Evolutionary conservation across 2,888 invertebrate genomes (phyloP), one percentile per base, ranked within the genome.

Genomic region (Kryphioiulus occultus): DNA sequence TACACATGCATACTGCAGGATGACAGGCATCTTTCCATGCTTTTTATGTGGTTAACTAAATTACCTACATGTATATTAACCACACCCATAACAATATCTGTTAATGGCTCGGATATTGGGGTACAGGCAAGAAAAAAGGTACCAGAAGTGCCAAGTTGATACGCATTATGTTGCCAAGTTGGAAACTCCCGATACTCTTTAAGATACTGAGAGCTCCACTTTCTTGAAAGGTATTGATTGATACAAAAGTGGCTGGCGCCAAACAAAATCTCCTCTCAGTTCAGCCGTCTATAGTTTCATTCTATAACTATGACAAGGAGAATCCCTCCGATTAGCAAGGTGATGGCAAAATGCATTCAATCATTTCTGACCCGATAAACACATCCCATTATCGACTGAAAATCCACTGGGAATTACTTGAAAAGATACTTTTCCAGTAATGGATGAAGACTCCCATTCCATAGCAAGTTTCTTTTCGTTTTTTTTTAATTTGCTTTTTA

Each of bases 321-420:
- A 53, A 53, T 53, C 53, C 53, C 53, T 53, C 53, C 53, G 53
- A 53, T 53, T 53, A 53, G 53, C 53, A 53, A 53, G 53, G 53
- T 53, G 53, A 53, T 53, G 53, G 19, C 53, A 53, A 53, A 53
- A 53, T 53, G 53, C 53, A 53, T 53, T 53, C 53, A 53, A 53
- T 53, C 53, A 53, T 53, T 53, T 53, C 53, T 53, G 53, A 53
- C 53, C 53, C 53, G 53, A 53, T 53, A 53, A 53, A 53, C 53
- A 53, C 53, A 53, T 53, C 53, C 53, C 53, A 53, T 53, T 53
- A 53, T 53, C 19, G 53, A 53, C 53, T 53, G 53, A 53, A 53
- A 53, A 53, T 53, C 53, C 53, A 17, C 53, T 53, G 53, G 19
- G 53, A 19, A 53, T 53, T 53, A 53, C 53, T 53, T 53, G 17